Conservation (phyloP, 1,140 invertebrate species). For the Thaumetopoea pityocampa region DNA sequence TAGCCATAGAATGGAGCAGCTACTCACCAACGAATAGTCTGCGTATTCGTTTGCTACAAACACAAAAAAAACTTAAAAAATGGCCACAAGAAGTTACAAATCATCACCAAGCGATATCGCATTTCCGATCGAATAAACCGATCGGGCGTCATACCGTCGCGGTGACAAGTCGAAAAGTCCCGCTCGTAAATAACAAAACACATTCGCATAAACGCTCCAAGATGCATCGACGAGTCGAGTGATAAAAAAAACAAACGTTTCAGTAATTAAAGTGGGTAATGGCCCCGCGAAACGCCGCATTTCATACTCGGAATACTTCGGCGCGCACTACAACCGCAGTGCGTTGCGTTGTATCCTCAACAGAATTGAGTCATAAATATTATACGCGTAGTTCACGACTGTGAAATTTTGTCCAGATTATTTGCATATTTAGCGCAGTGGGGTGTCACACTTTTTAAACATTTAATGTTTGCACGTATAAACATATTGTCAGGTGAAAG, state of each 20-base stretch:
- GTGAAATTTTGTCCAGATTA: slow-evolving; percentile 33
- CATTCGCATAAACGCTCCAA: slow-evolving; percentile 27
- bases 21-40: too few species aligned
- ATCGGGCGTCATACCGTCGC: slow-evolving; percentile 27
- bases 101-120: too few species aligned
- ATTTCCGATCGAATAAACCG: slow-evolving; percentile 12
- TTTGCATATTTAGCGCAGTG: slow-evolving; percentile 34
- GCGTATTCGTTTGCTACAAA: too few species aligned
- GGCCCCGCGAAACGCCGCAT: slow-evolving; percentile 34
- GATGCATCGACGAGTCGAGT: slow-evolving; percentile 23
- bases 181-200: slow-evolving; percentile 61
- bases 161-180: slow-evolving; percentile 52
- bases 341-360: slow-evolving; percentile 34
- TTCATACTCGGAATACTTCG: slow-evolving; percentile 36
- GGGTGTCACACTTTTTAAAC: slow-evolving; percentile 11
- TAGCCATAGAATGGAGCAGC: too few species aligned
- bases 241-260: slow-evolving; percentile 44
- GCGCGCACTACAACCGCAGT: slow-evolving; percentile 24
- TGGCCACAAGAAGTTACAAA: too few species aligned
- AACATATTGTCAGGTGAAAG: too few species aligned
- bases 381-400: slow-evolving; percentile 48
- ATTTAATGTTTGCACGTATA: slow-evolving; percentile 6
- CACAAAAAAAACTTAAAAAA: too few species aligned
- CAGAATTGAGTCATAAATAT: slow-evolving; percentile 68
- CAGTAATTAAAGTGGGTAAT: slow-evolving; percentile 52